A percentile compares a stretch with the other conserved stretches of the same genome.
Evolutionary conservation across 2,113 vertebrate species (phyloP).

Genomic region (Phodopus roborovskii): DNA sequence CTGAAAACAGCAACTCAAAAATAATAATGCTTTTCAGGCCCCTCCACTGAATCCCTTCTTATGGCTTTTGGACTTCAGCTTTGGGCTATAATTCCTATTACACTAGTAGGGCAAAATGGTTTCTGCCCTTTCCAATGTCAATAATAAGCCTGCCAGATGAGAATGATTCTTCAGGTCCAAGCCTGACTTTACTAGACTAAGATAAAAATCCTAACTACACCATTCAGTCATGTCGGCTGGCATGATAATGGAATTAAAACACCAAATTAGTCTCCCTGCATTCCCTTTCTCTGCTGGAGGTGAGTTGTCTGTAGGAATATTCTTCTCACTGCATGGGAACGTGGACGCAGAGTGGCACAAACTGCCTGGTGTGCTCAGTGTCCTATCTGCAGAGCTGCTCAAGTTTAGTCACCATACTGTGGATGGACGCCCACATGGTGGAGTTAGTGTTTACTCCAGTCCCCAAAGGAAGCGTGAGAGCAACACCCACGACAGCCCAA

Average conservation of each 20-base stretch:
- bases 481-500: neutral
- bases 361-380: neutral
- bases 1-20: slow-evolving; percentile 73
- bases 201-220: slow-evolving; percentile 75
- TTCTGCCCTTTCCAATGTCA: slow-evolving; percentile 71
- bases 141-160: slow-evolving; percentile 66
- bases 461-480: neutral
- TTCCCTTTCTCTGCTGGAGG: neutral
- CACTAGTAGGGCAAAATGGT: slow-evolving; percentile 55
- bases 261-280: slow-evolving; percentile 23
- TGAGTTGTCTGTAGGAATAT: slow-evolving; percentile 49
- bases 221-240: slow-evolving; percentile 74
- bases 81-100: slow-evolving; percentile 63
- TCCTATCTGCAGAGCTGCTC: neutral
- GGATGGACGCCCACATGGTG: neutral
- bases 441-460: neutral
- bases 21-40: slow-evolving; percentile 49
- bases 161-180: slow-evolving; percentile 79
- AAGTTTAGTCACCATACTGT: neutral
- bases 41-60: slow-evolving; percentile 20
- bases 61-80: slow-evolving; percentile 54
- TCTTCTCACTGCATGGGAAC: neutral
- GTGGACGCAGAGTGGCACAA: neutral
- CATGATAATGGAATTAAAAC: slow-evolving; percentile 78
- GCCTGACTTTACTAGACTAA: slow-evolving; percentile 73